Percentiles rank a stretch among this genome's conserved stretches.
Evolutionary conservation across 2,113 vertebrate species (phyloP).

Genomic region (Scartelaos histophorus): DNA sequence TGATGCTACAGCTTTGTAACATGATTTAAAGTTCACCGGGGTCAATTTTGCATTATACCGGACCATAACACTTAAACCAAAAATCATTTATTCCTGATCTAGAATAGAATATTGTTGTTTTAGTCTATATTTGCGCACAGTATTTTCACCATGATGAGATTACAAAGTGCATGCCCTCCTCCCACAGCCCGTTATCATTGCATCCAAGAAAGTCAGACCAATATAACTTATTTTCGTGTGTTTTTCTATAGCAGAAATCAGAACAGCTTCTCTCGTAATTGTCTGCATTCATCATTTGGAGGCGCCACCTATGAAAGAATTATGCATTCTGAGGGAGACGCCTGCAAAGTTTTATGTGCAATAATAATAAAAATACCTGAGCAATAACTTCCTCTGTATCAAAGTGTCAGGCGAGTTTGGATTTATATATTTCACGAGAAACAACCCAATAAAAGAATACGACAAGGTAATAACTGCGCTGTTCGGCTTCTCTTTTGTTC

Average conservation of each 20-base stretch:
- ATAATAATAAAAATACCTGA: background rate
- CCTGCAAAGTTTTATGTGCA: conserved; percentile 11
- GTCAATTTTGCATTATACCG: too few relatives aligned
- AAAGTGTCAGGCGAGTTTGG: conserved; percentile 1
- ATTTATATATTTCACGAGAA: background rate
- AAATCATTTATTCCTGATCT: background rate
- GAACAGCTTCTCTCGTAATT: background rate
- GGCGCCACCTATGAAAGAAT: background rate
- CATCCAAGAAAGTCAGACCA: background rate
- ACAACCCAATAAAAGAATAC: conserved; percentile 5
- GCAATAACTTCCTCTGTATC: conserved; percentile 9
- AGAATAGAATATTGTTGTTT: too few relatives aligned
- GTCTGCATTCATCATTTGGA: conserved; percentile 3
- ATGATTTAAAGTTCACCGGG: too few relatives aligned
- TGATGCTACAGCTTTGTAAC: too few relatives aligned
- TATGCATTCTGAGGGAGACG: background rate
- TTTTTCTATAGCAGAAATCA: background rate
- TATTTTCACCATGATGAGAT: background rate
- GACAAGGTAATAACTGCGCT: conserved; percentile 3
- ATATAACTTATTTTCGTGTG: background rate
- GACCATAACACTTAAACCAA: background rate
- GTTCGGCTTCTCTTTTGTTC: background rate
- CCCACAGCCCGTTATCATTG: background rate
- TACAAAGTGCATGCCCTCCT: background rate
- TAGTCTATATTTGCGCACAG: background rate